Evolutionary conservation across 2,797 vertebrate genomes (phyloP), one percentile per base, ranked within the genome.

Genomic region (Phataginus tricuspis): DNA sequence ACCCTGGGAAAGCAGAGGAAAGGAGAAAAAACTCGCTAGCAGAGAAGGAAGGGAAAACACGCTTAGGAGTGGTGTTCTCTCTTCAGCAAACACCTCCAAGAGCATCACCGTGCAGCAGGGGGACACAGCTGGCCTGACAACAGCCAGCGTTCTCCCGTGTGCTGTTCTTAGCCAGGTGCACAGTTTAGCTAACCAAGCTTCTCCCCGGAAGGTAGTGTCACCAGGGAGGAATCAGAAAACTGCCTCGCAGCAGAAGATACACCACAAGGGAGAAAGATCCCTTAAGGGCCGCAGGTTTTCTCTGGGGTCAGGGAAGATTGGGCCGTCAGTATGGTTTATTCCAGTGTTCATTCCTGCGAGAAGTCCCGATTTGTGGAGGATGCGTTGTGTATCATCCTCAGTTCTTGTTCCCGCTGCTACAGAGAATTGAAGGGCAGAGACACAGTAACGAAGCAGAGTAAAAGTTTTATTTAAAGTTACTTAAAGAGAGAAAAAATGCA

Each of bases 21-120:
- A 29, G n/a, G 18, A 12, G 2, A 7, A 5, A 25, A 39, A 69
- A 21, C 34, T 1, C 9, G 14, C n/a, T 27, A 8, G 49, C 27
- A 31, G 66, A 45, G 75, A 55, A 61, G 13, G 53, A 74, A 51
- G 49, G 49, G 45, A 21, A 59, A 66, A 23, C 2, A 2, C 23
- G 1, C 11, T 3, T 6, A 31, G 55, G 42, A 5, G 21, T 1
- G 0, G 19, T 29, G 61, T 19, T n/a, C 31, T 66, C 31, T 10
- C 4, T 42, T 29, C 2, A 11, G 39, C 71, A 29, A 39, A 31
- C 0, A 2, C 1, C 6, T 37, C 49, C 13, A 19, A 16, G 18
- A 57, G 2, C 0, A 5, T 39, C 0, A 0, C 83, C 4, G 42
- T 3, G 4, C 53, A 0, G 0, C 11, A 0, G 0, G 3, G 34